phyloP scores from a whole-genome alignment of 2,888 invertebrate species.

The Lamellibrachia columna region DNA sequence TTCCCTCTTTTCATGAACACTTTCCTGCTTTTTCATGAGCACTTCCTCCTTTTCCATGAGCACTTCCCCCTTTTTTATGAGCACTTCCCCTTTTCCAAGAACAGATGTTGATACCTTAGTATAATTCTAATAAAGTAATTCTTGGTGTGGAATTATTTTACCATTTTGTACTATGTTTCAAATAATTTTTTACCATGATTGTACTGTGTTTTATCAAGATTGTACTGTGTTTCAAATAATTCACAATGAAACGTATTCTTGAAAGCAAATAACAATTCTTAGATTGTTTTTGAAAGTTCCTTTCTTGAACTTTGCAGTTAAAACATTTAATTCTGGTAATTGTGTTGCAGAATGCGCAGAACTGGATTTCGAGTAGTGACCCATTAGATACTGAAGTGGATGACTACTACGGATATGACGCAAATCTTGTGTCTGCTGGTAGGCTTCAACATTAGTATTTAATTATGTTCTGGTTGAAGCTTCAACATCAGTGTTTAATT shows the following conservation, averaged over 20 bases:
- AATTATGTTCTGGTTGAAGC: not conserved
- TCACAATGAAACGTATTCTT: constrained; percentile 14
- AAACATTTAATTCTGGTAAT: not conserved
- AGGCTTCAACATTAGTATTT: constrained; percentile 26
- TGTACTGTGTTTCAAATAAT: not conserved
- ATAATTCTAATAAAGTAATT: not conserved
- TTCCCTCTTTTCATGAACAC: too few species aligned
- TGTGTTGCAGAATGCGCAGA: constrained; percentile 50
- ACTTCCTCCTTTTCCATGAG: too few species aligned
- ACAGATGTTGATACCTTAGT: too few species aligned
- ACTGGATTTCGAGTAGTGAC: constrained; percentile 56
- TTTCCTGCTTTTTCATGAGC: too few species aligned
- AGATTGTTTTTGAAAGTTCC: not conserved
- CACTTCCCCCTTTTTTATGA: too few species aligned
- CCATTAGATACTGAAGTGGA: constrained; percentile 51
- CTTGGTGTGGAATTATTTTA: not conserved
- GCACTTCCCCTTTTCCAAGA: too few species aligned
- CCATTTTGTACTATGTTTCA: not conserved
- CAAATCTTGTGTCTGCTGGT: constrained; percentile 56
- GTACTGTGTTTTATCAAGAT: not conserved
- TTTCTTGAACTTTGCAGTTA: not conserved
- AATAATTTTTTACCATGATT: not conserved
- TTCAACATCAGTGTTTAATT: too few species aligned
- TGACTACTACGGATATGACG: constrained; percentile 37
- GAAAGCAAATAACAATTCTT: not conserved